Percentiles rank a stretch among this genome's conserved stretches.
phyloP scores from a whole-genome alignment of 2,888 invertebrate species.

The Pachydiplax longipennis region DNA sequence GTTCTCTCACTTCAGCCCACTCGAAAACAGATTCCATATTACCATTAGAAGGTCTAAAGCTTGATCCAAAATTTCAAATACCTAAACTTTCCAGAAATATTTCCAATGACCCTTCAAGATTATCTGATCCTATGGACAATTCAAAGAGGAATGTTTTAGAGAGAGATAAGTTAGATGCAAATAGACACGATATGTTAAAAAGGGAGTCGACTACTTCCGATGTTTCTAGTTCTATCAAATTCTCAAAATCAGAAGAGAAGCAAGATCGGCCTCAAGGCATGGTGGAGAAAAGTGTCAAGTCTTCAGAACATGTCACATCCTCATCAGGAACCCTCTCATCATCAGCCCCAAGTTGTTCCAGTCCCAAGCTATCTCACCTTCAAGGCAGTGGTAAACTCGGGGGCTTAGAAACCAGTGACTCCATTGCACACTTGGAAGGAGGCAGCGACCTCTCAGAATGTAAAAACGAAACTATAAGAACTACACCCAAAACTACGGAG shows the following conservation, averaged over 20 bases:
- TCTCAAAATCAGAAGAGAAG: slow-evolving; percentile 10
- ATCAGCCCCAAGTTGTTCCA: slow-evolving; percentile 45
- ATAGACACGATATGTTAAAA: slow-evolving; percentile 1
- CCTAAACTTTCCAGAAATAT: slow-evolving; percentile 72
- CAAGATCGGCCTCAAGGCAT: slow-evolving; percentile 17
- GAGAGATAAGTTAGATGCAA: slow-evolving; percentile 17
- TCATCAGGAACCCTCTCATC: slow-evolving; percentile 16
- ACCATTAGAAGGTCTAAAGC: slow-evolving; percentile 76
- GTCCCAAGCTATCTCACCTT: slow-evolving; percentile 45
- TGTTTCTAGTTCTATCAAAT: background rate
- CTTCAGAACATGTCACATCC: background rate
- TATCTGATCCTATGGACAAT: background rate
- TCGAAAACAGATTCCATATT: slow-evolving; percentile 62
- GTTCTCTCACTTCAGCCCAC: slow-evolving; percentile 61
- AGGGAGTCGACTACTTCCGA: slow-evolving; percentile 18
- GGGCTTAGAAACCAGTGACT: background rate
- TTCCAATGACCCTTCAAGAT: slow-evolving; percentile 13
- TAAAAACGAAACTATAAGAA: background rate
- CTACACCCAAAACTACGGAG: slow-evolving; percentile 15
- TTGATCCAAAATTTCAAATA: slow-evolving; percentile 86
- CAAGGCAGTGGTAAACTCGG: slow-evolving; percentile 4
- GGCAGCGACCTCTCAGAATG: background rate
- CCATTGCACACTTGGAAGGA: background rate
- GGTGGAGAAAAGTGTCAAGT: slow-evolving; percentile 46
- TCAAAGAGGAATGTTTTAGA: background rate